phyloP scores from a whole-genome alignment of 2,888 invertebrate genomes.

The Pachymerium ferrugineum region DNA sequence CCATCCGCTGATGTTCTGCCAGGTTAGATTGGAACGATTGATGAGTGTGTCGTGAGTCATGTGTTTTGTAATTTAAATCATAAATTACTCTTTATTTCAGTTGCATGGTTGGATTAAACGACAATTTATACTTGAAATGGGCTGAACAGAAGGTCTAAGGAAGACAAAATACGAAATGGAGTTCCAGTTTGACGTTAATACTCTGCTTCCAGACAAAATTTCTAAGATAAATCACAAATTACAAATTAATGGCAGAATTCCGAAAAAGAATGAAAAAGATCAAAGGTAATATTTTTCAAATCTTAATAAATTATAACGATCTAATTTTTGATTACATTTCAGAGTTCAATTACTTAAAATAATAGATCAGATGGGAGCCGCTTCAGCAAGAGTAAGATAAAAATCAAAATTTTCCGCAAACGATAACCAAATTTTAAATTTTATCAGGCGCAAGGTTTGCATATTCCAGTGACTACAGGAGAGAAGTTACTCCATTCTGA shows the following conservation, averaged over 20 bases:
- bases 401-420: not conserved
- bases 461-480: constrained; percentile 34
- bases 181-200: constrained; percentile 29
- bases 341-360: constrained; percentile 28
- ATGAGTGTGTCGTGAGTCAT: not conserved
- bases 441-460: constrained; percentile 35
- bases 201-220: constrained; percentile 27
- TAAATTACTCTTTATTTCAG: not conserved
- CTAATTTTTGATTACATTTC: not conserved
- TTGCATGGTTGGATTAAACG: not conserved
- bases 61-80: not conserved
- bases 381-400: constrained; percentile 34
- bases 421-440: not conserved
- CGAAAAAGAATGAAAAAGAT: not conserved
- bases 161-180: constrained; percentile 17
- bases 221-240: constrained; percentile 8
- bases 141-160: not conserved
- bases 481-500: constrained; percentile 33
- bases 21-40: not conserved
- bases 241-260: not conserved
- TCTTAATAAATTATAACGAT: not conserved
- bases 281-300: not conserved
- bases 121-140: not conserved
- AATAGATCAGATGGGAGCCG: constrained; percentile 34
- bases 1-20: constrained; percentile 17